A percentile compares a stretch with the other conserved stretches of the same genome.
phyloP scores from a whole-genome alignment of 2,797 vertebrate species.

The Nothura maculosa region DNA sequence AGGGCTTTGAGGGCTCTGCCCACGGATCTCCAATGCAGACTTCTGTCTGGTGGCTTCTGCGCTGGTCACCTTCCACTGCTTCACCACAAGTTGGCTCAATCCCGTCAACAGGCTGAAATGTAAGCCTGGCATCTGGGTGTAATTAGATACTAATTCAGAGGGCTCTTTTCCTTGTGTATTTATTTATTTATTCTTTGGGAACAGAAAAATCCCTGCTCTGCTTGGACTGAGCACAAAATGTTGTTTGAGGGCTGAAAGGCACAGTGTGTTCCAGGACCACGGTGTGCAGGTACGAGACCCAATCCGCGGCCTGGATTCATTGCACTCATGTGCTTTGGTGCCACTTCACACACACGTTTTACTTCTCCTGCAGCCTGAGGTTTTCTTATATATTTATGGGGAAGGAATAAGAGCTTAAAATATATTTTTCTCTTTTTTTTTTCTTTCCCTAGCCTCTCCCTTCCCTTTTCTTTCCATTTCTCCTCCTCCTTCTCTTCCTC shows the following conservation, averaged over 20 bases:
- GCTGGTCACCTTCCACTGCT: not conserved
- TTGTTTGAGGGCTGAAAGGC: not conserved
- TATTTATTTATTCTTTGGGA: not conserved
- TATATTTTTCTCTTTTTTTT: accelerated
- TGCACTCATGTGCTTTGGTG: slow-evolving; percentile 8
- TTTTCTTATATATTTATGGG: not conserved
- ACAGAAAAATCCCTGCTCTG: not conserved
- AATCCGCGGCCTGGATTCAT: slow-evolving; percentile 49
- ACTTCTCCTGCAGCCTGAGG: not conserved
- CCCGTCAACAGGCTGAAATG: not conserved
- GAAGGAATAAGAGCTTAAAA: not conserved
- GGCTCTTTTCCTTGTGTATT: not conserved
- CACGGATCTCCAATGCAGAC: too few species aligned
- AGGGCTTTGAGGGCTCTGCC: not conserved
- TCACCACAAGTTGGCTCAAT: accelerated
- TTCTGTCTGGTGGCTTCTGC: not conserved
- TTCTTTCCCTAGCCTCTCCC: too few species aligned
- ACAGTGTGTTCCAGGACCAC: slow-evolving; percentile 14
- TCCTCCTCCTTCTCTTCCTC: too few species aligned
- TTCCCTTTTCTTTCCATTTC: not conserved
- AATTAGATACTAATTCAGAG: not conserved
- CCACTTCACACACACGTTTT: not conserved
- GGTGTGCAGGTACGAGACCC: not conserved
- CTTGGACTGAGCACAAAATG: not conserved
- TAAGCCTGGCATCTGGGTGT: not conserved